Conservation (phyloP, 1,140 invertebrate species). For the Zaprionus tsacasi region DNA sequence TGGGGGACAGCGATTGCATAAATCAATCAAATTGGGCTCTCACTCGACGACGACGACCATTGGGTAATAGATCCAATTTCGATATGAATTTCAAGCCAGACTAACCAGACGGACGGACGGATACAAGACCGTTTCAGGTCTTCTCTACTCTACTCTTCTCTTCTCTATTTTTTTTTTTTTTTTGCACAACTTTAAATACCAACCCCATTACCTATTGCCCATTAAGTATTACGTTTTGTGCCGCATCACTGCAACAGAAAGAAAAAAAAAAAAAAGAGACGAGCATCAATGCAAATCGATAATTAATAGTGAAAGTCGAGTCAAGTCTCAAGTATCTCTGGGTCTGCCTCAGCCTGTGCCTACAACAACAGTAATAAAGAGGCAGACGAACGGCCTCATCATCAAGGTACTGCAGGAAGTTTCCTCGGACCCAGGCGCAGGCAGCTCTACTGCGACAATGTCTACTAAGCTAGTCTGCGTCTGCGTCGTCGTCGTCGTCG, state of each 20-base stretch:
- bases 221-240: conserved; percentile 62
- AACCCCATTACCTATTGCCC: conserved; percentile 74
- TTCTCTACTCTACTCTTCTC: conserved; percentile 52
- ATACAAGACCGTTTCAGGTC: conserved; percentile 42
- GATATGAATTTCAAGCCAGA: conserved; percentile 70
- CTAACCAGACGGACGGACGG: conserved; percentile 21
- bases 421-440: conserved; percentile 20
- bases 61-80: conserved; percentile 83
- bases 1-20: conserved; percentile 66
- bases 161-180: conserved; percentile 38
- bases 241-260: conserved; percentile 46
- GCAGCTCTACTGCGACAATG: conserved; percentile 41
- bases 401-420: conserved; percentile 77
- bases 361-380: conserved; percentile 25
- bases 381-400: conserved; percentile 52
- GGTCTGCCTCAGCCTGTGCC: conserved; percentile 8
- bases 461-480: conserved; percentile 70
- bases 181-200: conserved; percentile 79
- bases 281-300: conserved; percentile 56
- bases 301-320: conserved; percentile 68
- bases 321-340: conserved; percentile 51
- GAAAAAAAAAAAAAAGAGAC: conserved; percentile 15
- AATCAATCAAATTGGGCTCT: conserved; percentile 82
- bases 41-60: conserved; percentile 65
- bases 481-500: conserved; percentile 59